These are phyloP conservation scores for Cirrhinus molitorella DNA, from an alignment of 2,797 vertebrate genomes.

Conservation along the genomic window DNA sequence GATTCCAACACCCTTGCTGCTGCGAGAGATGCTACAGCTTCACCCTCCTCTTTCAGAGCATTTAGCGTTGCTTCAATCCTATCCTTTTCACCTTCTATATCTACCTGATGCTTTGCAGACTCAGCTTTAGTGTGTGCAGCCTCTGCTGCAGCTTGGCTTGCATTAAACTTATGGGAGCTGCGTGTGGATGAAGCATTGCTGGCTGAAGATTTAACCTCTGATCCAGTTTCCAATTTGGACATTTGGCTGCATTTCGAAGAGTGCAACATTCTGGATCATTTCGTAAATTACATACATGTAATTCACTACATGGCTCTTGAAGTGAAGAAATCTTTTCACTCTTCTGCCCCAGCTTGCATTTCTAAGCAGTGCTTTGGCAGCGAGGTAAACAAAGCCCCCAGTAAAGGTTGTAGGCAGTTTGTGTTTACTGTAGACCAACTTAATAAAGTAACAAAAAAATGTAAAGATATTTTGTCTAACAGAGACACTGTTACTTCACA, in stretches of 20 bases:
- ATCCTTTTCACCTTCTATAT: conserved; percentile 22
- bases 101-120: conserved; percentile 25
- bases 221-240: not conserved
- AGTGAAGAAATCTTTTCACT: not conserved
- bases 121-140: conserved; percentile 24
- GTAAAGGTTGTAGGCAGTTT: too few species aligned
- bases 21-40: conserved; percentile 17
- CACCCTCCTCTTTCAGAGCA: conserved; percentile 33
- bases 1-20: not conserved
- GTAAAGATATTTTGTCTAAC: too few species aligned
- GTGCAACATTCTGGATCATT: not conserved
- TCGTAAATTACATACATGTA: not conserved
- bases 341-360: too few species aligned
- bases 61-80: conserved; percentile 35
- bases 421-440: too few species aligned
- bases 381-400: too few species aligned
- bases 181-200: not conserved
- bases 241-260: not conserved
- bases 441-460: too few species aligned
- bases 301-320: not conserved
- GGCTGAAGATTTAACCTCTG: not conserved
- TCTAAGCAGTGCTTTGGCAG: too few species aligned
- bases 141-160: conserved; percentile 23
- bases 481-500: too few species aligned
- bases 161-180: not conserved